Percentiles rank a stretch among this genome's conserved stretches.
phyloP scores from a whole-genome alignment of 2,113 vertebrate species.

The Brachyhypopomus gauderio region DNA sequence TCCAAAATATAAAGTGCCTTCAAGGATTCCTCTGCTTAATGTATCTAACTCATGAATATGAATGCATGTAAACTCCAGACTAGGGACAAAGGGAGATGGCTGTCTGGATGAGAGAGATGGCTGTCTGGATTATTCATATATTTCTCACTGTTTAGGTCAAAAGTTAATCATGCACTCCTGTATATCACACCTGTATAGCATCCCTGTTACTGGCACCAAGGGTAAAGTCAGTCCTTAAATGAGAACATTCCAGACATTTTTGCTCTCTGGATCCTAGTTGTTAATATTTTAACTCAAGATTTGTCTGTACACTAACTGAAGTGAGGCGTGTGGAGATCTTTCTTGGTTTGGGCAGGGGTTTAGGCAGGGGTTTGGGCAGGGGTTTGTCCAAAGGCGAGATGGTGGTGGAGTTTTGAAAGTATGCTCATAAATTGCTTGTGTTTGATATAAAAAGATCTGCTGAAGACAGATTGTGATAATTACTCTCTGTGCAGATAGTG shows the following conservation, averaged over 20 bases:
- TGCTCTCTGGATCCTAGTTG: neutral
- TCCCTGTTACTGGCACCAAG: neutral
- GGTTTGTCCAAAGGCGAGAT: neutral
- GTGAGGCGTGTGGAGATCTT: too few species aligned
- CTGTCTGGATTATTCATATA: constrained; percentile 18
- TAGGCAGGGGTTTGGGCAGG: too few species aligned
- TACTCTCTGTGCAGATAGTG: constrained; percentile 40
- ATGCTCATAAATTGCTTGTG: constrained; percentile 44
- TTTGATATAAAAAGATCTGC: constrained; percentile 10
- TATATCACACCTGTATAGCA: neutral
- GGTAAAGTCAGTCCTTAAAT: neutral
- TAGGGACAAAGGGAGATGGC: too few species aligned
- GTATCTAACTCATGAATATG: constrained; percentile 34
- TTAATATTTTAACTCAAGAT: neutral
- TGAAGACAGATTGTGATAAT: constrained; percentile 53
- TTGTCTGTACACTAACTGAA: neutral
- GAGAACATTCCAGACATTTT: neutral
- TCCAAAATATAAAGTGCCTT: neutral
- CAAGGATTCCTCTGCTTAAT: constrained; percentile 6
- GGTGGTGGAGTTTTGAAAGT: constrained; percentile 6
- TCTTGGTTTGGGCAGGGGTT: too few species aligned
- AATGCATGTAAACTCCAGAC: constrained; percentile 37
- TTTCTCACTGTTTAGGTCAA: constrained; percentile 2
- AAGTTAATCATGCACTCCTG: neutral
- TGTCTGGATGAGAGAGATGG: neutral